Evolutionary conservation across 2,797 vertebrate species (phyloP), one percentile per base, ranked within the genome.

Genomic region (Sebastes alutus): DNA sequence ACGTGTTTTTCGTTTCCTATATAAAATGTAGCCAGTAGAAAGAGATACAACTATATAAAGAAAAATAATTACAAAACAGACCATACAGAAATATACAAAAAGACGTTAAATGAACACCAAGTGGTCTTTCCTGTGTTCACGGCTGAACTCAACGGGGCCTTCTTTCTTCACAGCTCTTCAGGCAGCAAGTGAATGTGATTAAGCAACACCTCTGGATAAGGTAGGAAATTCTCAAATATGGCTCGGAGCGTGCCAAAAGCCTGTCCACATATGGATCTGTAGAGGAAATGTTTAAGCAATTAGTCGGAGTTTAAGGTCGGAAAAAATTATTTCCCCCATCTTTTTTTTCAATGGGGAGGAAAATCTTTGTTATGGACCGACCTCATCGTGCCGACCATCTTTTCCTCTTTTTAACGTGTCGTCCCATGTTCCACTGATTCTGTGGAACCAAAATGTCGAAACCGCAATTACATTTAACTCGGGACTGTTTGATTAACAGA

Each of bases 281-380:
- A 55, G 84, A 90, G 84, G 91, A 94, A 93, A 93, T 84, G 81
- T 93, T 88, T 84, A 87, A 89, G 89, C 83, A 90, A 90, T 93
- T 88, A 90, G 85, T 61, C 64, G 20, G 62, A 84, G 35, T 88
- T 89, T 78, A 90, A 86, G 71, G 77, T 66, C 86, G 84, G 89
- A 82, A 92, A 89, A 66, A 67, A 84, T 83, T 86, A 83, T 82
- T 88, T 82, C 78, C 79, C 78, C 60, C 59, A 11, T 72, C 64
- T 42, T 66, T 58, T 27, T 79, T 67, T 35, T 35, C 29, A 83
- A 22, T 22, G 49, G 30, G 75, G 76, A 85, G 92, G 92, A 93
- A 93, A 93, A 91, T 92, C 82, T 87, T 85, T 87, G 86, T 89
- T 91, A 89, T 69, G 83, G 77, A 73, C 74, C 27, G 83, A 89